These are phyloP conservation scores for Empidonax alnorum DNA, from an alignment of 2,113 vertebrate genomes.

Conservation along the genomic window DNA sequence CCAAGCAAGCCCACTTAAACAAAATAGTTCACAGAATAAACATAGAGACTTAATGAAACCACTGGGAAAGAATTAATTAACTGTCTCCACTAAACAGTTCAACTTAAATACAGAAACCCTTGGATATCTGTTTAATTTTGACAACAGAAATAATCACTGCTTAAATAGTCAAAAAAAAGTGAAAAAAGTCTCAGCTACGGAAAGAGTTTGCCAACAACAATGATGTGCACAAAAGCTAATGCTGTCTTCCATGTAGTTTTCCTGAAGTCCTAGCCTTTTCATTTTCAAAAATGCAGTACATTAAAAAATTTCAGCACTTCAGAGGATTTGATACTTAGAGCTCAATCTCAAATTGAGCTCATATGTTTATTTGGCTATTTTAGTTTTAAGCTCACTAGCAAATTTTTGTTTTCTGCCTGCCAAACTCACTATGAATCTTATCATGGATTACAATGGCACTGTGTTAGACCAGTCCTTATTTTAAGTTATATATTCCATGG, in stretches of 20 bases:
- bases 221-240: neutral
- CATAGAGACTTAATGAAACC: neutral
- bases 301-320: neutral
- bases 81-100: neutral
- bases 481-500: neutral
- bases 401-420: neutral
- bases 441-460: neutral
- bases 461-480: neutral
- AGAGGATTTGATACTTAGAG: neutral
- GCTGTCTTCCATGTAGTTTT: neutral
- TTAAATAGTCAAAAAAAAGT: neutral
- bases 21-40: neutral
- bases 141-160: neutral
- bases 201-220: neutral
- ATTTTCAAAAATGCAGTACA: neutral
- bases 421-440: neutral
- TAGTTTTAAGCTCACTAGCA: neutral
- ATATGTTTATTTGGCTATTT: neutral
- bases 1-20: neutral
- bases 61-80: conserved; percentile 11
- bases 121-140: neutral
- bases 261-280: neutral
- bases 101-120: neutral
- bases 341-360: neutral
- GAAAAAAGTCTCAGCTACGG: neutral